Conservation (phyloP, 2,888 invertebrate genomes). For the Dorcus parallelipipedus region DNA sequence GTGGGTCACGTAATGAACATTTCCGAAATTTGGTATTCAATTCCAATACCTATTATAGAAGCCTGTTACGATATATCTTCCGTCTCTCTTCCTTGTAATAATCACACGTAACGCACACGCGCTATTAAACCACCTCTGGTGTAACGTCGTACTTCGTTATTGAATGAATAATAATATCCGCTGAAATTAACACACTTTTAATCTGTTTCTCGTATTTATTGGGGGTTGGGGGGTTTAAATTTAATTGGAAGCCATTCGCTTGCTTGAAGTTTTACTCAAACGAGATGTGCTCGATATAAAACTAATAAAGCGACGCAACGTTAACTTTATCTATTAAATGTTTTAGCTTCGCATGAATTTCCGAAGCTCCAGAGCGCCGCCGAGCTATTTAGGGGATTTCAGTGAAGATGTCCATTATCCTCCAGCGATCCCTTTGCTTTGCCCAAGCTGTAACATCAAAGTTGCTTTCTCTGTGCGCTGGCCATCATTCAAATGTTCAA, state of each 20-base stretch:
- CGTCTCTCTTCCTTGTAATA: neutral
- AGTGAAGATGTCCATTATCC: constrained; percentile 17
- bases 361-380: neutral
- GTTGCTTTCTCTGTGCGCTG: constrained; percentile 13
- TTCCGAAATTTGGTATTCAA: constrained; percentile 43
- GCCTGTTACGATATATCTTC: neutral
- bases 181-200: too few species aligned
- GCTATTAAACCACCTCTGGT: too few species aligned
- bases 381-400: constrained; percentile 12
- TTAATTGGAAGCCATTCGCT: neutral
- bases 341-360: constrained; percentile 1
- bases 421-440: constrained; percentile 15
- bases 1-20: constrained; percentile 45
- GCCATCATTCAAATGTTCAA: constrained; percentile 21
- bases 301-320: constrained; percentile 8
- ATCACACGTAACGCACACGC: too few species aligned
- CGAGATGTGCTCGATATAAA: neutral
- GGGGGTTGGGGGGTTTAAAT: neutral
- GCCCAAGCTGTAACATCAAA: constrained; percentile 19
- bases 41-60: neutral
- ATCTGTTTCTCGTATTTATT: too few species aligned
- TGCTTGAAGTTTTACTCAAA: neutral
- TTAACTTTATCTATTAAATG: constrained; percentile 10
- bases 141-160: too few species aligned
- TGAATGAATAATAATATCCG: too few species aligned